Evolutionary conservation across 2,113 vertebrate genomes (phyloP), one percentile per base, ranked within the genome.

Genomic region (Cyanoderma ruficeps): DNA sequence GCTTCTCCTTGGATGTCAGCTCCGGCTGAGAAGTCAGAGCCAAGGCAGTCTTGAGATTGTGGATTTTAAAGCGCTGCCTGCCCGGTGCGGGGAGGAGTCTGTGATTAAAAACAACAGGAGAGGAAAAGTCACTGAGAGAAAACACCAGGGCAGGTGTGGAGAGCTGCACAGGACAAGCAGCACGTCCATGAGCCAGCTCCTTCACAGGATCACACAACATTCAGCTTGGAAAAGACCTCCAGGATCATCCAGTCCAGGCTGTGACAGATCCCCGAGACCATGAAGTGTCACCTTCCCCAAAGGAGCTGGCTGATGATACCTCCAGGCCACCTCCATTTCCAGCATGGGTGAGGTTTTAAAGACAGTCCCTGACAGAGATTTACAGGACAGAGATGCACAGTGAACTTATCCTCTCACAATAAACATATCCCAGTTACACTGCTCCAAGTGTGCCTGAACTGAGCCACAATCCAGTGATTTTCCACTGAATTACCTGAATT

Each of bases 21-120:
- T 61, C 20, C 1, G 49, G 3, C 33, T 61, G 55, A 76, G 81
- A 89, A 97, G 94, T 56, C 13, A 12, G 39, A 57, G 79, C 61
- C 56, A 44, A 30, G 6, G 11, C 27, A 74, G 47, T 0, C 25
- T 37, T 15, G 77, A 74, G 63, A 39, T 4, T 1, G n/a, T 24
- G 79, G 33, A 14, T n/a, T 80, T 82, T 5, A 16, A 37, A 52
- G 72, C 15, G 22, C 44, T 72, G 11, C 71, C 59, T 3, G 6
- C n/a, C 3, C 8, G 3, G 47, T 0, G 7, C 10, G 2, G 70
- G 37, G 64, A 0, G 21, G n/a, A 15, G 37, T 44, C 52, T 1
- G 4, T 2, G 27, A 24, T 55, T n/a, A 13, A 41, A 41, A 60
- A 15, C 11, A 24, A 19, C 2, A 16, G 20, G 2, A 20, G 31